Evolutionary conservation across 1,140 invertebrate genomes (phyloP).

Genomic region (Drosophila sucinea): DNA sequence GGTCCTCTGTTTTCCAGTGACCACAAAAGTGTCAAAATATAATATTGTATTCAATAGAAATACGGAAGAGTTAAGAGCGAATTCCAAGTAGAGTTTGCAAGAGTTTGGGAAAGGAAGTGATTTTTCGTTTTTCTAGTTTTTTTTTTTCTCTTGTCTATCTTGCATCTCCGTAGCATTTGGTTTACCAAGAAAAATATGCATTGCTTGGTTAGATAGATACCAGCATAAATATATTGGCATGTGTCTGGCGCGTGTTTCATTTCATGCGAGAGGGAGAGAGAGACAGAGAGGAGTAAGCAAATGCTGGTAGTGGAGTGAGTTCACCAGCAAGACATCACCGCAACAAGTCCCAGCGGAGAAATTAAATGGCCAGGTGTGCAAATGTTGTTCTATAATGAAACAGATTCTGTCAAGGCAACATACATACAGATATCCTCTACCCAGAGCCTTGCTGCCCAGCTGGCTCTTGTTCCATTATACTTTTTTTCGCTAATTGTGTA

Average conservation of each 20-base stretch:
- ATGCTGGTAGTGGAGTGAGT: constrained; percentile 50
- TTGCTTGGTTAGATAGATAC: constrained; percentile 30
- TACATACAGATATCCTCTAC: too few species aligned
- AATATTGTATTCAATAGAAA: constrained; percentile 52
- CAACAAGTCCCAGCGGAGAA: constrained; percentile 60
- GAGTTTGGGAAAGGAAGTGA: constrained; percentile 36
- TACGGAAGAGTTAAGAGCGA: constrained; percentile 59
- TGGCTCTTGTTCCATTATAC: constrained; percentile 52
- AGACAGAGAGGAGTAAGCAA: constrained; percentile 1
- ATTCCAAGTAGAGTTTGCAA: constrained; percentile 34
- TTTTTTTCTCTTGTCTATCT: not conserved
- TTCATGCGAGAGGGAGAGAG: too few species aligned
- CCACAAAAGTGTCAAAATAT: constrained; percentile 61
- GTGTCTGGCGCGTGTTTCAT: constrained; percentile 61
- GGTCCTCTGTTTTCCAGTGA: constrained; percentile 13
- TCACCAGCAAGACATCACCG: constrained; percentile 8
- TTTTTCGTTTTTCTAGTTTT: not conserved
- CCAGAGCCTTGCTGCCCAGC: constrained; percentile 8
- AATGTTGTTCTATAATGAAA: not conserved
- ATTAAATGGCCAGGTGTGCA: constrained; percentile 50
- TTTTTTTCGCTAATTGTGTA: constrained; percentile 76
- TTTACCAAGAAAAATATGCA: constrained; percentile 46
- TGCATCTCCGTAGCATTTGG: not conserved
- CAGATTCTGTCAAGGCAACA: not conserved
- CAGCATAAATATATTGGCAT: constrained; percentile 53